phyloP scores from a whole-genome alignment of 2,888 invertebrate species.

The Eurois occulta region DNA sequence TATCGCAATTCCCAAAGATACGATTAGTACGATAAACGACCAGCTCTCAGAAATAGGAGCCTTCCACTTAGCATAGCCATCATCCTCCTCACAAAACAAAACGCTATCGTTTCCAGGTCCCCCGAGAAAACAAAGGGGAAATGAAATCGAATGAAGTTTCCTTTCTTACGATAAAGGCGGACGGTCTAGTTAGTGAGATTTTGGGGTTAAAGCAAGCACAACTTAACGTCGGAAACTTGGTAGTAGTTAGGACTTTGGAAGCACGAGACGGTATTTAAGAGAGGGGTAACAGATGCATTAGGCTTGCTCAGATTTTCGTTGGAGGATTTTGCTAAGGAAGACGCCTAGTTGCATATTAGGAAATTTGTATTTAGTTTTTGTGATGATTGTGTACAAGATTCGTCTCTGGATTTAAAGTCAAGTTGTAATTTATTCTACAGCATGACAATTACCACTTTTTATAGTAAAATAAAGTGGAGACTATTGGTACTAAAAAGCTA shows the following conservation, averaged over 20 bases:
- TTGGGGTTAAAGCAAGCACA: constrained; percentile 47
- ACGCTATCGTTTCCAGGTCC: constrained; percentile 35
- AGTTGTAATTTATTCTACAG: not conserved
- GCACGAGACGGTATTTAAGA: constrained; percentile 45
- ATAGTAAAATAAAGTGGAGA: no score
- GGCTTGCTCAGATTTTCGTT: constrained; percentile 14
- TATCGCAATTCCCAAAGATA: not conserved
- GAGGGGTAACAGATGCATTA: constrained; percentile 46
- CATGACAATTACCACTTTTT: no score
- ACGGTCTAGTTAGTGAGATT: constrained; percentile 50
- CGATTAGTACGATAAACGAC: constrained; percentile 14
- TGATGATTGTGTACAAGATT: no score
- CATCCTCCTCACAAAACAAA: constrained; percentile 22
- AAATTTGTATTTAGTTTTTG: no score
- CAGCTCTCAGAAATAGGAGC: constrained; percentile 22
- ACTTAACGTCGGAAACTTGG: constrained; percentile 55
- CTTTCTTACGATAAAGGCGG: constrained; percentile 27
- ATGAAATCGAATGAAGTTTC: constrained; percentile 58
- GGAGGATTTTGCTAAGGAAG: not conserved
- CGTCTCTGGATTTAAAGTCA: not conserved
- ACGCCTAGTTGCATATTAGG: not conserved
- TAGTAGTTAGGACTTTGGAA: constrained; percentile 47
- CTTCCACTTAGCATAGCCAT: constrained; percentile 26
- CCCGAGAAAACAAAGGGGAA: constrained; percentile 36
- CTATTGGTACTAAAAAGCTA: no score